phyloP scores from a whole-genome alignment of 92 coral and sea anemone genomes.

The Galaxea fascicularis region DNA sequence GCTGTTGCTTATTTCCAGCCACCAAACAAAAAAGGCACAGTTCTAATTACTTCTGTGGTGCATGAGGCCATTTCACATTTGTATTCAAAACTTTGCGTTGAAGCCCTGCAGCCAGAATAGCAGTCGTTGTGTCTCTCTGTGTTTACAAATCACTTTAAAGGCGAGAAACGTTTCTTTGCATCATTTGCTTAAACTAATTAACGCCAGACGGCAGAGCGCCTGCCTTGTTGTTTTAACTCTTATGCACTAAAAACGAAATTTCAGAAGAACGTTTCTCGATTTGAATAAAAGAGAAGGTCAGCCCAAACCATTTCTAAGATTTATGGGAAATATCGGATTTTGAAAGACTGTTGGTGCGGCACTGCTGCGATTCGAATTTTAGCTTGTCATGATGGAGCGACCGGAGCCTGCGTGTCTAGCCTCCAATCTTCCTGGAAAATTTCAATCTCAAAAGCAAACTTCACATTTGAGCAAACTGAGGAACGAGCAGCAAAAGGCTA shows the following conservation, averaged over 20 bases:
- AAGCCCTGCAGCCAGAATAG: neutral
- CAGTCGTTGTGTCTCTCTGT: constrained; percentile 43
- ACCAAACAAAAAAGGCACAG: too few relatives aligned
- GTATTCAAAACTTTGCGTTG: neutral
- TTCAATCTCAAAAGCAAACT: constrained; percentile 52
- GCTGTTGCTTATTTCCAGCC: too few relatives aligned
- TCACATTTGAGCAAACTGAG: constrained; percentile 20
- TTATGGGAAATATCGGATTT: neutral
- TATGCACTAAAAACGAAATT: neutral
- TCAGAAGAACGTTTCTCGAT: neutral
- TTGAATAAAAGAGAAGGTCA: neutral
- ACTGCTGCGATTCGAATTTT: neutral
- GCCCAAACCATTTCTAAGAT: neutral
- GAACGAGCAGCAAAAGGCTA: neutral
- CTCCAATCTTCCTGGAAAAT: constrained; percentile 72
- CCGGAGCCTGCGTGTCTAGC: constrained; percentile 78
- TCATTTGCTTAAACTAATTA: constrained; percentile 39
- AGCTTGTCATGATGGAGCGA: constrained; percentile 1
- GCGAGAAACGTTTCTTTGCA: constrained; percentile 37
- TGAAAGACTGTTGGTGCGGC: neutral
- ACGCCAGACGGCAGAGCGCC: constrained; percentile 31
- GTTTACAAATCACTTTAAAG: constrained; percentile 68
- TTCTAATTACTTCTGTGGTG: too few relatives aligned
- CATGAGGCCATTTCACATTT: neutral
- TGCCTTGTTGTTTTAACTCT: neutral